Percentiles rank a stretch among this genome's conserved stretches.
Conservation (phyloP, 2,113 vertebrate species). For the Ceratotherium simum region DNA sequence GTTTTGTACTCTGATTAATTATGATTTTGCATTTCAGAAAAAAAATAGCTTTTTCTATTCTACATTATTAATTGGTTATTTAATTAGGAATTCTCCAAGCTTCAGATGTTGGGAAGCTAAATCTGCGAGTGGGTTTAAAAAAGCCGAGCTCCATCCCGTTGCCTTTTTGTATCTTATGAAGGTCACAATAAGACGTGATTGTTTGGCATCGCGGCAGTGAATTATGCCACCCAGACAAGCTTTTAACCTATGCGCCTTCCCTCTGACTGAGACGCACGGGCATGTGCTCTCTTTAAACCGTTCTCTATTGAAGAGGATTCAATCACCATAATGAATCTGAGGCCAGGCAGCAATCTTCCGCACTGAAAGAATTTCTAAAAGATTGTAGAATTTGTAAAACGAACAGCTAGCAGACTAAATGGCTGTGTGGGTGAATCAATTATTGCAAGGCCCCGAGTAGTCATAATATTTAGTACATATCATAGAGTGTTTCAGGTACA, state of each 20-base stretch:
- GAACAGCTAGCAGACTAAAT: constrained; percentile 95
- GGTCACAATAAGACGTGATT: constrained; percentile 96
- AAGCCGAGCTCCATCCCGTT: constrained; percentile 87
- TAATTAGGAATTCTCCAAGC: constrained; percentile 94
- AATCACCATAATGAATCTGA: constrained; percentile 97
- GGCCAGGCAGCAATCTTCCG: constrained; percentile 95
- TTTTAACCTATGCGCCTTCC: constrained; percentile 96
- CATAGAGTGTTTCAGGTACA: constrained; percentile 93
- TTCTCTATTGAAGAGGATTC: constrained; percentile 97
- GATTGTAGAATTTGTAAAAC: constrained; percentile 97
- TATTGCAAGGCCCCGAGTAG: constrained; percentile 91
- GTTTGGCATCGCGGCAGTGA: constrained; percentile 94
- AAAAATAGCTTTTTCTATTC: constrained; percentile 90
- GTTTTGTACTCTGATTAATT: constrained; percentile 92
- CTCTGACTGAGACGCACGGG: constrained; percentile 90
- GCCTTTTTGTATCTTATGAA: constrained; percentile 94
- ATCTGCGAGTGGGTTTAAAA: constrained; percentile 87
- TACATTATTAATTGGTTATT: constrained; percentile 96
- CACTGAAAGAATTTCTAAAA: constrained; percentile 96
- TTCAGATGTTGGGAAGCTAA: constrained; percentile 91
- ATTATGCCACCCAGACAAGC: constrained; percentile 96
- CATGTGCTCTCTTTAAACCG: constrained; percentile 93
- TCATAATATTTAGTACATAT: constrained; percentile 95
- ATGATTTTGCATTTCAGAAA: constrained; percentile 89
- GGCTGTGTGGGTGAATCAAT: constrained; percentile 95